A percentile compares a stretch with the other conserved stretches of the same genome.
phyloP scores from a whole-genome alignment of 2,113 vertebrate genomes.

The Embiotoca jacksoni region DNA sequence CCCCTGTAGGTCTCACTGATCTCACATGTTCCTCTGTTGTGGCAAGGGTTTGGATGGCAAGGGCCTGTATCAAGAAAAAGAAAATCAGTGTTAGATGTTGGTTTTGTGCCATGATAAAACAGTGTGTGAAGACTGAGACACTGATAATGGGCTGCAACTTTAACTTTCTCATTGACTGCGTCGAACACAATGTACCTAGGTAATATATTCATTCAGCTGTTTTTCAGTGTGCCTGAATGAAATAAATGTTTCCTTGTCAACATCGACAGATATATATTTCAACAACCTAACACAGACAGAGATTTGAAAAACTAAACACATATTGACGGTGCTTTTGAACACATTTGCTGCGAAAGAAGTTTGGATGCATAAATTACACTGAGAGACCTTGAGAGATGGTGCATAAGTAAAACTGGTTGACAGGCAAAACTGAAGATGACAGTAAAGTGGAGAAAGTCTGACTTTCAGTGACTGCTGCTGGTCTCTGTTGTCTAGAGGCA shows the following conservation, averaged over 20 bases:
- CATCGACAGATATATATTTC: not conserved
- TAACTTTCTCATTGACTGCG: not conserved
- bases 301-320: conserved; percentile 5
- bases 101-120: not conserved
- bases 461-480: conserved; percentile 39
- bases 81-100: not conserved
- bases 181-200: conserved; percentile 5
- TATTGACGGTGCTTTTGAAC: not conserved
- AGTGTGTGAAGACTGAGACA: not conserved
- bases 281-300: not conserved
- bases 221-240: conserved; percentile 11
- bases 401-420: conserved; percentile 30
- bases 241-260: not conserved
- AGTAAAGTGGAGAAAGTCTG: conserved; percentile 20
- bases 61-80: conserved; percentile 84
- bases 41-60: conserved; percentile 96
- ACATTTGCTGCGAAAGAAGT: conserved; percentile 6
- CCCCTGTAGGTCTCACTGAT: conserved; percentile 96
- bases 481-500: conserved; percentile 59
- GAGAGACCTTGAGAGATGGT: conserved; percentile 5
- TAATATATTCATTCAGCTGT: conserved; percentile 17
- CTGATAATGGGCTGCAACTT: conserved; percentile 3
- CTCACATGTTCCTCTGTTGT: conserved; percentile 96
- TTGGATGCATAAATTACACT: conserved; percentile 31
- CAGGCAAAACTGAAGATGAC: conserved; percentile 38